Conservation (phyloP, 2,113 vertebrate species). For the Callaeas wilsoni region DNA sequence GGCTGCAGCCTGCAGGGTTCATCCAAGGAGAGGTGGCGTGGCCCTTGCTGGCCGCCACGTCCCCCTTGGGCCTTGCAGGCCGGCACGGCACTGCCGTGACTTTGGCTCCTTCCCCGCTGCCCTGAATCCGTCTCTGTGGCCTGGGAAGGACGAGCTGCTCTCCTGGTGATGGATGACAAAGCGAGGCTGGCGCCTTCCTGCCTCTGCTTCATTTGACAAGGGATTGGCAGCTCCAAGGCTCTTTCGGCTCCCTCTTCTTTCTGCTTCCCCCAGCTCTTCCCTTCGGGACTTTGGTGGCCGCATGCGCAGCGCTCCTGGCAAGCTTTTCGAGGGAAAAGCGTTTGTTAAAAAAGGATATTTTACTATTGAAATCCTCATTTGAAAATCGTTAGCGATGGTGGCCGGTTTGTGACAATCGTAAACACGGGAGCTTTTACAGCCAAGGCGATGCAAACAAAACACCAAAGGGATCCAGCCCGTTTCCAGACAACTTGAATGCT, state of each 20-base stretch:
- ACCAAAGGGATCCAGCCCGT: not conserved
- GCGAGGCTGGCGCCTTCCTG: not conserved
- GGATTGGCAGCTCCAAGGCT: not conserved
- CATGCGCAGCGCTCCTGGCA: not conserved
- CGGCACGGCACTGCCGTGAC: not conserved
- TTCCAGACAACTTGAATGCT: not conserved
- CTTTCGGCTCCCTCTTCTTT: not conserved
- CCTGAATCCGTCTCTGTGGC: not conserved
- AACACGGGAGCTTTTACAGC: not conserved
- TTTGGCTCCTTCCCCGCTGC: not conserved
- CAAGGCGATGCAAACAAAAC: not conserved
- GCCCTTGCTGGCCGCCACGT: fast-evolving
- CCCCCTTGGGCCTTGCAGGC: not conserved
- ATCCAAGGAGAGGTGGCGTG: fast-evolving
- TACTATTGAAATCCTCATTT: not conserved
- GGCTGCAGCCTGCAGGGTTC: not conserved
- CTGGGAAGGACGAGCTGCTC: not conserved
- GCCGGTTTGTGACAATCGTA: not conserved
- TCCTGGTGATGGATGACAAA: not conserved
- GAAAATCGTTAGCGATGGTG: not conserved
- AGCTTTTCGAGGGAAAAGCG: not conserved
- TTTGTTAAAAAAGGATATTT: not conserved
- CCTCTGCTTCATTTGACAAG: not conserved
- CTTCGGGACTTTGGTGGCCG: not conserved
- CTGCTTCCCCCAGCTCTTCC: not conserved